A percentile compares a stretch with the other conserved stretches of the same genome.
Conservation (phyloP, 2,113 vertebrate species). For the Aspidoscelis tigris region DNA sequence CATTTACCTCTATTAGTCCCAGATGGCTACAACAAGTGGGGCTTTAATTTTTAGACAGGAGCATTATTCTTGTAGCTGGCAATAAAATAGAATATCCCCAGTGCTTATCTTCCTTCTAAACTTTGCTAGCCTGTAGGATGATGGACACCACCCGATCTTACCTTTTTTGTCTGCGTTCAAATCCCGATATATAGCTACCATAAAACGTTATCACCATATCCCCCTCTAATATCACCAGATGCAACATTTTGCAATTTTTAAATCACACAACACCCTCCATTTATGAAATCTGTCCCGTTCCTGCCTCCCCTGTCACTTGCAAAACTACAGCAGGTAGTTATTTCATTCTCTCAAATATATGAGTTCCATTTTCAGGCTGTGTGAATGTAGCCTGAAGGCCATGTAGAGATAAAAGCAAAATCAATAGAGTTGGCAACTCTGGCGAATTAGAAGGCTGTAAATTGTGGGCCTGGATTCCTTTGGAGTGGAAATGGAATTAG, state of each 20-base stretch:
- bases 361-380: not conserved
- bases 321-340: slow-evolving; percentile 18
- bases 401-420: slow-evolving; percentile 19
- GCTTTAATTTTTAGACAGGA: not conserved
- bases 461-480: slow-evolving; percentile 10
- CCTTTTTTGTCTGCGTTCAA: not conserved
- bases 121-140: slow-evolving; percentile 5
- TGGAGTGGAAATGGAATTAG: slow-evolving; percentile 34
- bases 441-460: slow-evolving; percentile 4
- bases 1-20: not conserved
- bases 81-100: not conserved
- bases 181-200: not conserved
- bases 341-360: not conserved
- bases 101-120: not conserved
- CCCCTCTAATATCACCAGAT: slow-evolving; percentile 12
- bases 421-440: slow-evolving; percentile 5
- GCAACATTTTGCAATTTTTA: not conserved
- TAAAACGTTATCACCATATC: slow-evolving; percentile 28
- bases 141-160: slow-evolving; percentile 7
- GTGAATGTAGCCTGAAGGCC: not conserved
- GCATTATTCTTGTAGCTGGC: not conserved
- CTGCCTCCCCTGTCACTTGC: not conserved
- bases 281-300: slow-evolving; percentile 8
- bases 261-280: not conserved
- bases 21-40: not conserved